Evolutionary conservation across 2,113 vertebrate species (phyloP), one percentile per base, ranked within the genome.

Genomic region (Progne subis): DNA sequence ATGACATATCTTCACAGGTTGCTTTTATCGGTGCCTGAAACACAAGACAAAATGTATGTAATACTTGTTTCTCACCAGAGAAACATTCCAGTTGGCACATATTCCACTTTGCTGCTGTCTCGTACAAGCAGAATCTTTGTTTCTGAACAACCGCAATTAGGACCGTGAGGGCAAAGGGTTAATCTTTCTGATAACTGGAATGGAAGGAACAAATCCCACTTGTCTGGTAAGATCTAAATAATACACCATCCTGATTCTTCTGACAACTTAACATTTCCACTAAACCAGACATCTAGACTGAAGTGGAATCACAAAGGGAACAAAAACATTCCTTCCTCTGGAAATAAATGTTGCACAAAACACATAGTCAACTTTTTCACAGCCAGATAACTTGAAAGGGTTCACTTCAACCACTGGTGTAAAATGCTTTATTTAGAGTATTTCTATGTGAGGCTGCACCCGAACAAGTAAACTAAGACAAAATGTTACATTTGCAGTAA

Each of bases 141-240:
- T 98, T 98, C 98, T 95, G 93, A 98, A 95, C 26, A 37, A 94
- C 97, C 93, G 98, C 98, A 98, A 98, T 99, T 98, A 99, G 98
- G 98, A 98, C 97, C 70, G 50, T 41, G 82, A 98, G 98, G 98
- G 98, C 98, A 98, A 98, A 98, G 98, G 99, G 98, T 99, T 99
- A 99, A 99, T 98, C 98, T 98, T 99, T 96, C 98, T 98, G 98
- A 98, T 98, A 99, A 98, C 95, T 97, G 90, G 88, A 96, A 97
- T 96, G 97, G 97, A 97, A 98, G 98, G 98, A 99, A 99, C 98
- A 99, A 98, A 98, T 98, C 97, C 98, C 98, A 98, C 98, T 99
- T 99, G 98, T 99, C 96, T 98, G 85, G 90, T 97, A 98, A 97
- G 97, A 97, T 96, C 95, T 95, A 96, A 98, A 98, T 98, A 97